Conservation (phyloP, 2,888 invertebrate genomes). For the Cantharis lateralis region DNA sequence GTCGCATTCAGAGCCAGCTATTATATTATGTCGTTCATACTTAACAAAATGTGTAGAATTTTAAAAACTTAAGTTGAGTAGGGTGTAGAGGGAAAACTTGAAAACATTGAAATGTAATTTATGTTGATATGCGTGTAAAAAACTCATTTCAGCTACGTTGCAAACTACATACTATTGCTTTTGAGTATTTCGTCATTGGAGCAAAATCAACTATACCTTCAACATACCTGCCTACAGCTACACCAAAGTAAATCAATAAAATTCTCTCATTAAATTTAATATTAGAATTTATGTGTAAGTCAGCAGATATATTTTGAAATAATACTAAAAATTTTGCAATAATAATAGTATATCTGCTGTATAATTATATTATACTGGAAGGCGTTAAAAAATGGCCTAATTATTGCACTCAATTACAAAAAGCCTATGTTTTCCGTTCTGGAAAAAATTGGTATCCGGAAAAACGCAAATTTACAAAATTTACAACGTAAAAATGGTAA, state of each 20-base stretch:
- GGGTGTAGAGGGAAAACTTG: neutral
- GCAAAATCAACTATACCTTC: constrained; percentile 5
- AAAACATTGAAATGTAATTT: constrained; percentile 6
- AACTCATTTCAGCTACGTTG: constrained; percentile 6
- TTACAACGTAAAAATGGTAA: too few species aligned
- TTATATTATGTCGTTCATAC: too few species aligned
- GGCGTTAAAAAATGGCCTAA: neutral
- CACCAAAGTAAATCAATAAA: neutral
- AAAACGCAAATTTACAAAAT: too few species aligned
- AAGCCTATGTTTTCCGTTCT: too few species aligned
- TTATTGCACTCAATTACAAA: neutral
- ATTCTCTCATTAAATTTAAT: neutral
- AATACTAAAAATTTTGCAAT: neutral
- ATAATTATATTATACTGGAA: neutral
- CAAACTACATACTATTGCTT: constrained; percentile 13
- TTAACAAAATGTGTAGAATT: too few species aligned
- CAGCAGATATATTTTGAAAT: neutral
- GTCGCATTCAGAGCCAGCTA: neutral
- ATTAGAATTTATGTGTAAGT: neutral
- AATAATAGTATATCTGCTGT: neutral
- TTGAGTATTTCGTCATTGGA: constrained; percentile 10
- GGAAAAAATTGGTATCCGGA: too few species aligned
- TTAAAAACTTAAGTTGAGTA: too few species aligned
- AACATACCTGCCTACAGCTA: neutral
- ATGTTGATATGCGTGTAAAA: constrained; percentile 13